Evolutionary conservation across 2,797 vertebrate genomes (phyloP).

Genomic region (Eidolon dupreanum): DNA sequence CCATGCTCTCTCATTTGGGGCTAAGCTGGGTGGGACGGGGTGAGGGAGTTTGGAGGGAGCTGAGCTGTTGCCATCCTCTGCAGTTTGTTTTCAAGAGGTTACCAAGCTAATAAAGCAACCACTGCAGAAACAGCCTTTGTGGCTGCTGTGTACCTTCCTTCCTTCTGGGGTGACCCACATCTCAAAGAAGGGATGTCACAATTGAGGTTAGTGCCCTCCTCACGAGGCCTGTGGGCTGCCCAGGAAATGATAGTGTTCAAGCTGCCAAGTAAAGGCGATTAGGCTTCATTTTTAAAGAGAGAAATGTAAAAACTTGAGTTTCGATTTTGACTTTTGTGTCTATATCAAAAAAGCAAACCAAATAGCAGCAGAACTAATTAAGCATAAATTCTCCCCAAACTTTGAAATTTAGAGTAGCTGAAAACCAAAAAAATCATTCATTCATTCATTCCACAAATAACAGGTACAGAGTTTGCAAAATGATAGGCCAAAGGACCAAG

Average conservation of each 20-base stretch:
- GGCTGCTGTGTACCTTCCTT: conserved; percentile 33
- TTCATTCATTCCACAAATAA: background rate
- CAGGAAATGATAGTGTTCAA: conserved; percentile 48
- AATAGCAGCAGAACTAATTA: background rate
- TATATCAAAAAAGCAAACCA: background rate
- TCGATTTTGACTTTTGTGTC: conserved; percentile 57
- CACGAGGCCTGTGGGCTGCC: conserved; percentile 45
- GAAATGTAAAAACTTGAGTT: conserved; percentile 50
- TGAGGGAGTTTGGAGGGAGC: background rate
- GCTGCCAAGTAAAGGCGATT: conserved; percentile 3
- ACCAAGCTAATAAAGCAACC: conserved; percentile 35
- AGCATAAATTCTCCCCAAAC: conserved; percentile 12
- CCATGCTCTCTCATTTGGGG: background rate
- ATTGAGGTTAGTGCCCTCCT: conserved; percentile 24
- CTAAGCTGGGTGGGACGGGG: background rate
- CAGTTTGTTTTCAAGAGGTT: conserved; percentile 45
- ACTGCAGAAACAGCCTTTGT: conserved; percentile 32
- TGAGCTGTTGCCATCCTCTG: background rate
- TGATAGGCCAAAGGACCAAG: background rate
- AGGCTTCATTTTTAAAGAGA: conserved; percentile 57
- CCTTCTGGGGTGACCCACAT: conserved; percentile 44
- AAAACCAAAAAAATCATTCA: background rate
- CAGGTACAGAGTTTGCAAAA: background rate
- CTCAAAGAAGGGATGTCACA: conserved; percentile 57
- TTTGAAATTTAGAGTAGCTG: conserved; percentile 44